These are phyloP conservation scores for Crocidura indochinensis DNA, from an alignment of 2,797 vertebrate genomes.

Conservation along the genomic window DNA sequence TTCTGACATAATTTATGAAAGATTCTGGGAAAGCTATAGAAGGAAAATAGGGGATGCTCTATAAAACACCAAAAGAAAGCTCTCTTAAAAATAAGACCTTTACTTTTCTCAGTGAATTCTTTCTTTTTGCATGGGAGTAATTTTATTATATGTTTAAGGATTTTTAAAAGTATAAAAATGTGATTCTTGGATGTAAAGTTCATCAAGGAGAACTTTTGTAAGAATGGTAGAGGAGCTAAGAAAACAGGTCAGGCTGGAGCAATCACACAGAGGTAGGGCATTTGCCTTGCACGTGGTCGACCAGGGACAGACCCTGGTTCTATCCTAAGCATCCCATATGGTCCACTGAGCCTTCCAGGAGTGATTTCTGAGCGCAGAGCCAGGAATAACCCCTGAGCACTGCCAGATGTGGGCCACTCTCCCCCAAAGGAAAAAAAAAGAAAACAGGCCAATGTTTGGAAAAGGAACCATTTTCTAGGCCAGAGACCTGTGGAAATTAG, in stretches of 20 bases:
- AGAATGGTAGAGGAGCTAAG: conserved; percentile 40
- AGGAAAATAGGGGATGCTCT: conserved; percentile 17
- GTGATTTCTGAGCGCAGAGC: too few species aligned
- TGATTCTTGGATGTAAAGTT: conserved; percentile 60
- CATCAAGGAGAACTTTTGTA: conserved; percentile 46
- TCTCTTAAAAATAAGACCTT: conserved; percentile 53
- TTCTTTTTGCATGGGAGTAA: conserved; percentile 40
- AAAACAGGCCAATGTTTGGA: too few species aligned
- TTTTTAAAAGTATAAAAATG: conserved; percentile 64
- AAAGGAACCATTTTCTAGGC: too few species aligned
- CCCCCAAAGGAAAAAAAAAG: too few species aligned
- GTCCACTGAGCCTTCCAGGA: too few species aligned
- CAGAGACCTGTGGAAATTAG: too few species aligned
- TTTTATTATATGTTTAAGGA: conserved; percentile 59
- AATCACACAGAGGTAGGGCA: too few species aligned
- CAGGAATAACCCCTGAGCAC: too few species aligned
- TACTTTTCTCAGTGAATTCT: conserved; percentile 53
- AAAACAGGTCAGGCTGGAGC: neutral
- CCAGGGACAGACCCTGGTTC: too few species aligned
- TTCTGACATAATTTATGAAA: conserved; percentile 61
- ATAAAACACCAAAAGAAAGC: conserved; percentile 12
- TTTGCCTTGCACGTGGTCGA: too few species aligned
- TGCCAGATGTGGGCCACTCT: too few species aligned
- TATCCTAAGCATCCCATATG: too few species aligned
- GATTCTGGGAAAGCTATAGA: neutral